phyloP scores from a whole-genome alignment of 2,888 invertebrate species.

The Erynnis tages region DNA sequence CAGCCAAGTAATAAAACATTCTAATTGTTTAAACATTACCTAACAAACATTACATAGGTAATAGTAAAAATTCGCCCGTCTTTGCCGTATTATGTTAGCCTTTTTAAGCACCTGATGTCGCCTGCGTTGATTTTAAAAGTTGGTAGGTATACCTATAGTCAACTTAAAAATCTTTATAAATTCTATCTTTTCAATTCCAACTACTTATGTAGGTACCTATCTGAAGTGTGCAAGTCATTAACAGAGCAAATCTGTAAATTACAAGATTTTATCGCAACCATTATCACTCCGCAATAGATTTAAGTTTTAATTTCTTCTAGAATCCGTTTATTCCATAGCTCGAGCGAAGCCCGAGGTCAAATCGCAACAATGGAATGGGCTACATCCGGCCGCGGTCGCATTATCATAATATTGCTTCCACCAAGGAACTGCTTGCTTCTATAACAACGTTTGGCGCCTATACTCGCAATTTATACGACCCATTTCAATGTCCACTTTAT shows the following conservation, averaged over 20 bases:
- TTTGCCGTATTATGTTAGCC: too few species aligned
- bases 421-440: slow-evolving; percentile 53
- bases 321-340: slow-evolving; percentile 42
- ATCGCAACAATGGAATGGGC: slow-evolving; percentile 78
- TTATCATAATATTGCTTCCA: slow-evolving; percentile 77
- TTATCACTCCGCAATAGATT: slow-evolving; percentile 30
- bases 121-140: too few species aligned
- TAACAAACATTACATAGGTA: neutral
- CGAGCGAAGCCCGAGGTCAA: slow-evolving; percentile 70
- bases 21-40: neutral
- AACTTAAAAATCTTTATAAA: neutral
- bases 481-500: slow-evolving; percentile 33
- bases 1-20: slow-evolving; percentile 7
- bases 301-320: slow-evolving; percentile 43
- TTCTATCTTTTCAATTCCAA: neutral
- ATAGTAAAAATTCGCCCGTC: too few species aligned
- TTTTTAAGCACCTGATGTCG: too few species aligned
- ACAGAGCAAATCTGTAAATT: slow-evolving; percentile 10
- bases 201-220: neutral
- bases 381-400: slow-evolving; percentile 69
- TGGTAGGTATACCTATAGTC: neutral
- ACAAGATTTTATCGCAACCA: slow-evolving; percentile 15
- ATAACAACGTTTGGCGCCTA: slow-evolving; percentile 30
- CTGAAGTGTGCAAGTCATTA: slow-evolving; percentile 2
- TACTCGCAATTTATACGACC: slow-evolving; percentile 32